Percentiles rank a stretch among this genome's conserved stretches.
Conservation (phyloP, 2,797 vertebrate genomes). For the Garrulus glandarius region DNA sequence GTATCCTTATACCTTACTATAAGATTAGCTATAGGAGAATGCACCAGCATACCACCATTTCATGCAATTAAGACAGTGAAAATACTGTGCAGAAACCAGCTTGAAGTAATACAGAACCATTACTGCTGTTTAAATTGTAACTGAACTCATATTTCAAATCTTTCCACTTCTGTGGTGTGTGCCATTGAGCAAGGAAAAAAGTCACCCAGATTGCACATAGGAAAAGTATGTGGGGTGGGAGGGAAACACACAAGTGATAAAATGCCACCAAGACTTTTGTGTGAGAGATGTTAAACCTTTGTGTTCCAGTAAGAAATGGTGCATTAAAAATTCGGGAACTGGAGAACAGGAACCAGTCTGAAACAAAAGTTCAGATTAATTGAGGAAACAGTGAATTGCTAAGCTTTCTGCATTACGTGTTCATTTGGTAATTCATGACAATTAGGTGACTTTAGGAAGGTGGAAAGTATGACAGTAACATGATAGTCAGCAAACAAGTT, state of each 20-base stretch:
- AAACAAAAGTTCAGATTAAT: not conserved
- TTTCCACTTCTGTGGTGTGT: not conserved
- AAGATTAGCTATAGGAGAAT: not conserved
- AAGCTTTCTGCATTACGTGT: slow-evolving; percentile 15
- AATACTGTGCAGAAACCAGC: not conserved
- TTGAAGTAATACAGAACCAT: not conserved
- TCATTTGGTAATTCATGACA: slow-evolving; percentile 45
- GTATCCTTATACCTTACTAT: not conserved
- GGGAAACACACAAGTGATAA: slow-evolving; percentile 1
- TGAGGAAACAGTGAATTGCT: not conserved
- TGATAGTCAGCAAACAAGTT: slow-evolving; percentile 39
- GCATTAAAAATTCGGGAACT: slow-evolving; percentile 35
- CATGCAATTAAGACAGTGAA: not conserved
- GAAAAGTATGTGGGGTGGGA: not conserved
- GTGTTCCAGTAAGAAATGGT: slow-evolving; percentile 7
- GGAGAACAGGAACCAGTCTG: slow-evolving; percentile 10
- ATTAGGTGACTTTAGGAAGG: slow-evolving; percentile 46
- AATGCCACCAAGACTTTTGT: not conserved
- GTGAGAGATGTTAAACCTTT: not conserved
- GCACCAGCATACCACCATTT: not conserved
- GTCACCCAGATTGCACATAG: not conserved
- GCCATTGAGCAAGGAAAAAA: not conserved
- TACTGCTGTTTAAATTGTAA: not conserved
- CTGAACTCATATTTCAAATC: not conserved
- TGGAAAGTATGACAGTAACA: slow-evolving; percentile 30